Evolutionary conservation across 2,888 invertebrate genomes (phyloP).

Genomic region (Eudemis profundana): DNA sequence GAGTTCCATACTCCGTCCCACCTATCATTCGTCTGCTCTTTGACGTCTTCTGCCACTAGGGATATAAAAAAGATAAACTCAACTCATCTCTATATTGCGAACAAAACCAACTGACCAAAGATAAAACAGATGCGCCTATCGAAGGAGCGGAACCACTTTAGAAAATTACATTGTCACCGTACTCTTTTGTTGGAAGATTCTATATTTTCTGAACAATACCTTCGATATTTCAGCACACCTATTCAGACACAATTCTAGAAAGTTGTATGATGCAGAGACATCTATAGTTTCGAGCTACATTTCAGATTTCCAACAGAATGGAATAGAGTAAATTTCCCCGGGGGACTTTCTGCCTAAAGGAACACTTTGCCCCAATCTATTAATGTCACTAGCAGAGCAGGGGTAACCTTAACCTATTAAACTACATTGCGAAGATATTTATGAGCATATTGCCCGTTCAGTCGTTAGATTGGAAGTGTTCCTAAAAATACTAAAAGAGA

Average conservation of each 20-base stretch:
- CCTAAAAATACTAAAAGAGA: too few species aligned
- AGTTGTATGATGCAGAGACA: not conserved
- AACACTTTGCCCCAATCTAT: too few species aligned
- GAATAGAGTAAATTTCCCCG: not conserved
- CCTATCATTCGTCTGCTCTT: too few species aligned
- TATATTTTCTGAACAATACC: slow-evolving; percentile 62
- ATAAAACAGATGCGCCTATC: slow-evolving; percentile 50
- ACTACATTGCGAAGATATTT: too few species aligned
- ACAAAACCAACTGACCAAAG: slow-evolving; percentile 32
- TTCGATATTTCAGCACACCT: slow-evolving; percentile 39
- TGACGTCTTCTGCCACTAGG: not conserved
- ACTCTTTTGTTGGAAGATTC: slow-evolving; percentile 63
- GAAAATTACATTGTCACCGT: slow-evolving; percentile 69
- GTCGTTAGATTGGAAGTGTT: too few species aligned
- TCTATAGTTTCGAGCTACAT: not conserved
- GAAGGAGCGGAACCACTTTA: slow-evolving; percentile 63
- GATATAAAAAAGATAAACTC: not conserved
- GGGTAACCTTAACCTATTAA: too few species aligned
- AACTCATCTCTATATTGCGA: slow-evolving; percentile 11
- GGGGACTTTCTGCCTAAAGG: too few species aligned
- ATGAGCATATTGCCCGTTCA: too few species aligned
- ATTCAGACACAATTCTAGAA: slow-evolving; percentile 6
- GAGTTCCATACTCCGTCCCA: too few species aligned
- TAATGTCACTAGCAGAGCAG: too few species aligned
- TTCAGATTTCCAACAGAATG: not conserved